Evolutionary conservation across 2,888 invertebrate species (phyloP).

Genomic region (Dolichomitus sp.): DNA sequence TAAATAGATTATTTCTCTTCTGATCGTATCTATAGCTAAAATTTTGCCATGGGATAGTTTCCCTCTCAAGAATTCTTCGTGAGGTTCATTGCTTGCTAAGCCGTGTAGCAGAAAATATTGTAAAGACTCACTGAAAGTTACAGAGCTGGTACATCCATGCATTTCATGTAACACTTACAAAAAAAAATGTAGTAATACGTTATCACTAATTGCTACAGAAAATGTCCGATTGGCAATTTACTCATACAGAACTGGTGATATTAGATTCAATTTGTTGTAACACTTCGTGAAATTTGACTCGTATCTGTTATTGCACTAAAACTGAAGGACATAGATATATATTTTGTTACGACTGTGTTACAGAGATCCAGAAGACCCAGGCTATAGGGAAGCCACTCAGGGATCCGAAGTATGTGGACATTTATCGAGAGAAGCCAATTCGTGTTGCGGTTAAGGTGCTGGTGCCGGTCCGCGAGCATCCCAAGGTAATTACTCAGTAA

Average conservation of each 20-base stretch:
- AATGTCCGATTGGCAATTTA: neutral
- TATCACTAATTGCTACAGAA: neutral
- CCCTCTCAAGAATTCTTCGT: no score
- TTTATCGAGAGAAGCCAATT: constrained; percentile 92
- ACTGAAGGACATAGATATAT: constrained; percentile 12
- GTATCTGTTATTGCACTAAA: neutral
- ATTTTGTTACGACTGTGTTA: constrained; percentile 75
- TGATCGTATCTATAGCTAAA: no score
- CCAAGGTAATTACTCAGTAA: constrained; percentile 87
- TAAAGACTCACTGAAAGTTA: no score
- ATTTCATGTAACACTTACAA: no score
- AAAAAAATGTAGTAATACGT: no score
- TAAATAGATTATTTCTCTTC: no score
- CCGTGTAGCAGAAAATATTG: no score
- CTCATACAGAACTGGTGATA: neutral
- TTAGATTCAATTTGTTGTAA: neutral
- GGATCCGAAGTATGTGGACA: constrained; percentile 92
- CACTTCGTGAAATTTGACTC: neutral
- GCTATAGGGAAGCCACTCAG: constrained; percentile 90
- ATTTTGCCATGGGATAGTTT: no score
- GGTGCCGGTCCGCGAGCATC: constrained; percentile 91
- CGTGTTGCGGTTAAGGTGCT: constrained; percentile 91
- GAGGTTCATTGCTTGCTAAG: no score
- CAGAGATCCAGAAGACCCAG: constrained; percentile 93
- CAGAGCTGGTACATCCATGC: no score